These are phyloP conservation scores for Dermatemys mawii DNA, from an alignment of 2,113 vertebrate species.

Conservation along the genomic window DNA sequence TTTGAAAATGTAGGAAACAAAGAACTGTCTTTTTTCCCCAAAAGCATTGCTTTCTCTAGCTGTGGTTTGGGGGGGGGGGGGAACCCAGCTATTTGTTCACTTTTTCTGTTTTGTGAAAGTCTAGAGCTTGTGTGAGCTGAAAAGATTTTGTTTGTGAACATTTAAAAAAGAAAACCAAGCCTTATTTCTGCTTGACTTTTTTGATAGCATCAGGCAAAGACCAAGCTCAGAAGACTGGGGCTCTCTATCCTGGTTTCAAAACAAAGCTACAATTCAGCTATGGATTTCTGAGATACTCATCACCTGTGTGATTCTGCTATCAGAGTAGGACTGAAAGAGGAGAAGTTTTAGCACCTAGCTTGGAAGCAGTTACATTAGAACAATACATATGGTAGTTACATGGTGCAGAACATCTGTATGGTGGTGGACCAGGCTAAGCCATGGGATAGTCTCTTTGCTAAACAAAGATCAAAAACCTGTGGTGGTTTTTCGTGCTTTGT, in stretches of 20 bases:
- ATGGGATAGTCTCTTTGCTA: background rate
- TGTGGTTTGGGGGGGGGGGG: slow-evolving; percentile 27
- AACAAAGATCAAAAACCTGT: background rate
- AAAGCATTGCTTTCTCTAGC: slow-evolving; percentile 16
- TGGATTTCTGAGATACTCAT: background rate
- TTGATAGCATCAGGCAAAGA: background rate
- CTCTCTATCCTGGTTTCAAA: background rate
- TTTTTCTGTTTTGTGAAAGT: background rate
- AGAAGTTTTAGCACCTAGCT: background rate
- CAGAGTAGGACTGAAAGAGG: background rate
- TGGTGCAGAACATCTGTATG: background rate
- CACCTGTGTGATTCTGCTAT: background rate
- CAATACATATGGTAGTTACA: rapidly evolving
- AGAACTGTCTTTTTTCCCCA: slow-evolving; percentile 30
- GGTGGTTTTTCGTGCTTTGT: background rate
- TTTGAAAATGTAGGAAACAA: slow-evolving; percentile 36
- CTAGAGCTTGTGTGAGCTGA: slow-evolving; percentile 14
- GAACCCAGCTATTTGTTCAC: background rate
- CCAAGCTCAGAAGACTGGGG: background rate
- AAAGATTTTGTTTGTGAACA: slow-evolving; percentile 33
- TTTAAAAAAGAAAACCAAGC: background rate
- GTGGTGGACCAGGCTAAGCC: background rate
- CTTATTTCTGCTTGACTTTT: background rate
- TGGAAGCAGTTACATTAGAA: background rate
- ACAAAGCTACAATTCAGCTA: background rate